Base-by-base conservation (phyloP, 2,888 invertebrate genomes). In the Nymphalis c-album region DNA sequence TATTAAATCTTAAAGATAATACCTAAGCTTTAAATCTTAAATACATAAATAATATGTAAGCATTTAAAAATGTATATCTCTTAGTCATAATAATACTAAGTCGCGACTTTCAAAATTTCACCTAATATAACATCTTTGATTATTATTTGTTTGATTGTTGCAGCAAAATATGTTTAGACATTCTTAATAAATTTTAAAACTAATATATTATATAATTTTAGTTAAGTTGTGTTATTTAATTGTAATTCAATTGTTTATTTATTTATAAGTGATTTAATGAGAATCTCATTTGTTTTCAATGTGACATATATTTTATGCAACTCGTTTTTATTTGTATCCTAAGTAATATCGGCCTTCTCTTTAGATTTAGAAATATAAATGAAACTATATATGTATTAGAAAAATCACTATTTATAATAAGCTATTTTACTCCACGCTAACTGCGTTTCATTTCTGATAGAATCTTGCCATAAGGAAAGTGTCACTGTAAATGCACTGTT, bases 401-500 rank as follows among this genome's bases (percentile, higher is more conserved):
- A 46, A 48, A 70, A 59, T 65, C 67, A 71, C 71, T 69, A 58
- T 61, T 58, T 57, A 73, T 67, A 73, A 70, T 75, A 78, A 86
- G 85, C 86, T 86, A 80, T 83, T 82, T 85, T 87, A 84, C 78
- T 80, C 82, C 89, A 90, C 89, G 87, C 88, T 87, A 84, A 76
- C 69, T 16, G 78, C 78, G 77, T 31, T 67, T 67, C n/a, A 45
- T 59, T 67, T 69, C 53, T 55, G 73, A 55, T 75, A 77, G 73
- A 68, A 65, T 73, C 74, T 76, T 83, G 78, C 78, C 76, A 71
- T 81, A 78, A 82, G 76, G 81, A 83, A 85, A 84, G 80, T 83
- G 80, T 82, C 83, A 84, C 86, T 88, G 88, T 88, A 86, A 86
- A 87, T 86, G 90, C 90, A 91, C 90, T 90, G 78, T 88, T 90